These are phyloP conservation scores for Drosophila malerkotliana DNA, from an alignment of 1,140 invertebrate genomes.

Conservation along the genomic window DNA sequence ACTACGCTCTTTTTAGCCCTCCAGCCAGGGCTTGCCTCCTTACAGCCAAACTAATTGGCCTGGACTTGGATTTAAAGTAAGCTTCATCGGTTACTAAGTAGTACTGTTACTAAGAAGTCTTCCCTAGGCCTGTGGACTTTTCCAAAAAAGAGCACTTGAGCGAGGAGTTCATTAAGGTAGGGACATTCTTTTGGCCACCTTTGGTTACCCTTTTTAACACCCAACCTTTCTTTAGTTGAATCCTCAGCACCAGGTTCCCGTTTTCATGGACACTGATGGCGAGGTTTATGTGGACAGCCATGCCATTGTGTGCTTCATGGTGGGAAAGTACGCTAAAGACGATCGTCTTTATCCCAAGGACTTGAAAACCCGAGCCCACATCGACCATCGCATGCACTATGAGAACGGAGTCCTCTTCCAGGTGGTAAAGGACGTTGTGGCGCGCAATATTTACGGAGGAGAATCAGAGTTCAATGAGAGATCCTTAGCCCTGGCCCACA, in stretches of 20 bases:
- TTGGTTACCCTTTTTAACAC: not conserved
- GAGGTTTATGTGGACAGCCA: slow-evolving; percentile 87
- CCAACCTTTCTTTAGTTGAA: slow-evolving; percentile 85
- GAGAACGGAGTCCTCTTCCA: slow-evolving; percentile 88
- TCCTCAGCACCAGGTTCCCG: slow-evolving; percentile 87
- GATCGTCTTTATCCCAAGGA: slow-evolving; percentile 88
- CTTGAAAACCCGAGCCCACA: slow-evolving; percentile 86
- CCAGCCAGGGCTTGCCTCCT: slow-evolving; percentile 85
- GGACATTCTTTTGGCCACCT: not conserved
- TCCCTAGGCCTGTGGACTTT: slow-evolving; percentile 66
- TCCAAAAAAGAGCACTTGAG: slow-evolving; percentile 69
- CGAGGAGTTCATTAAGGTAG: slow-evolving; percentile 69
- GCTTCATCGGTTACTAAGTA: not conserved
- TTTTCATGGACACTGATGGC: slow-evolving; percentile 87
- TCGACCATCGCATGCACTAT: slow-evolving; percentile 89
- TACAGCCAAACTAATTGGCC: slow-evolving; percentile 84
- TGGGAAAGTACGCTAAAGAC: slow-evolving; percentile 88
- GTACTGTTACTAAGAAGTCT: not conserved
- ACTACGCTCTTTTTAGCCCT: slow-evolving; percentile 84
- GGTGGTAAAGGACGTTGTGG: slow-evolving; percentile 75
- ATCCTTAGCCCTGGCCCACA: slow-evolving; percentile 78
- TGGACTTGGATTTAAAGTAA: slow-evolving; percentile 84
- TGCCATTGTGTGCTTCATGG: slow-evolving; percentile 89
- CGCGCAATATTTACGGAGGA: slow-evolving; percentile 76
- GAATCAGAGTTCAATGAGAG: slow-evolving; percentile 59